These are phyloP conservation scores for Amblyteles armatorius DNA, from an alignment of 2,888 invertebrate species.

Conservation along the genomic window DNA sequence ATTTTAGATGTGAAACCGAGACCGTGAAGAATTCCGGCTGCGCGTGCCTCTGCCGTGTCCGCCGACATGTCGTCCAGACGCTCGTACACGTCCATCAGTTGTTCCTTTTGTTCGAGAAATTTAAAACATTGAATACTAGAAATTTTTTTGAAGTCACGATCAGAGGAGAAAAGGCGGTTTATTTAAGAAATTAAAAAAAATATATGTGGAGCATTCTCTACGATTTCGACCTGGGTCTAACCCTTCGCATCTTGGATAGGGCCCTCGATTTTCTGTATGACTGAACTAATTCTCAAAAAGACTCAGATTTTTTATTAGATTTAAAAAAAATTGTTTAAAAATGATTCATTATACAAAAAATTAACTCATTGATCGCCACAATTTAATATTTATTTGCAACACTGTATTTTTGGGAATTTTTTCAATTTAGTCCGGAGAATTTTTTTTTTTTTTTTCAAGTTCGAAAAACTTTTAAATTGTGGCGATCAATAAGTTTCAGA, in stretches of 20 bases:
- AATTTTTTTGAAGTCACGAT: background rate
- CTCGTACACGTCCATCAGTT: slow-evolving; percentile 98
- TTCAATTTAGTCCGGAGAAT: background rate
- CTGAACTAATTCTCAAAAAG: no score
- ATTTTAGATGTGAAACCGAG: slow-evolving; percentile 96
- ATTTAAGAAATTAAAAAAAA: slow-evolving; percentile 11
- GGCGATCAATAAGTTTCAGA: no score
- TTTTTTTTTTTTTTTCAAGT: no score
- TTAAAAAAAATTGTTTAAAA: no score
- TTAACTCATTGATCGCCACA: no score
- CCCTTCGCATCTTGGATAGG: no score
- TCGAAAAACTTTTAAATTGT: background rate
- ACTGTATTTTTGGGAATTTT: slow-evolving; percentile 22
- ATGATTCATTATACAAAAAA: no score
- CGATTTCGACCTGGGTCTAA: no score
- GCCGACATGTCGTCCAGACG: slow-evolving; percentile 98
- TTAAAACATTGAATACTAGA: background rate
- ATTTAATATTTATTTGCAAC: no score
- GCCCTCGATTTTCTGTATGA: no score
- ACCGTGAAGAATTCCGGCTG: slow-evolving; percentile 97
- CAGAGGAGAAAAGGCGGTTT: background rate
- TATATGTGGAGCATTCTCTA: background rate
- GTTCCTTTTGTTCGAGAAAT: slow-evolving; percentile 92
- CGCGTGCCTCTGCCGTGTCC: slow-evolving; percentile 97
- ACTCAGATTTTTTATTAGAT: no score